Evolutionary conservation across 53 echinoderm and acorn worm species (phyloP).

Genomic region (Luidia sarsii): DNA sequence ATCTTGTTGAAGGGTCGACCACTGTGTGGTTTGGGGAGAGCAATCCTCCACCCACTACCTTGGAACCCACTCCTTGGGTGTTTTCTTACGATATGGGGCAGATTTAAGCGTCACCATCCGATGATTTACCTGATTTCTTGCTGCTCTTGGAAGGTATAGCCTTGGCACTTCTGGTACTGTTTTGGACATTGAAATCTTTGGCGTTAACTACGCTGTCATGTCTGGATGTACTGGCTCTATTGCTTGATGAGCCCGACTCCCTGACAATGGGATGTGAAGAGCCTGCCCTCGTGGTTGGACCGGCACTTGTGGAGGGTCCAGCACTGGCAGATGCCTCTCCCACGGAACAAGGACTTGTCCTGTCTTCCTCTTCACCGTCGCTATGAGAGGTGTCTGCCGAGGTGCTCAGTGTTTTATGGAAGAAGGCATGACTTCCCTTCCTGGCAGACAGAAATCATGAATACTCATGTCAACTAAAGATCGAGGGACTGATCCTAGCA

Average conservation of each 20-base stretch:
- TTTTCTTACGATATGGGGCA: too few species aligned
- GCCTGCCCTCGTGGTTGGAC: constrained; percentile 25
- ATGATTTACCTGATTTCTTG: constrained; percentile 30
- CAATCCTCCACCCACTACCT: too few species aligned
- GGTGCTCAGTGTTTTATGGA: neutral
- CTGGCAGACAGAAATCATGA: neutral
- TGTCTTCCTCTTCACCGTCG: constrained; percentile 46
- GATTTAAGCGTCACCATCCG: too few species aligned
- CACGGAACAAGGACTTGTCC: constrained; percentile 16
- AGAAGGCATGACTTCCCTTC: neutral
- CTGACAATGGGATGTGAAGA: neutral
- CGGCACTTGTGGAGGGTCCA: constrained; percentile 12
- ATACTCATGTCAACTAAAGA: too few species aligned
- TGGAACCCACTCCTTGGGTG: too few species aligned
- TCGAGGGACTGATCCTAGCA: too few species aligned
- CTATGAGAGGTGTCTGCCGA: constrained; percentile 10
- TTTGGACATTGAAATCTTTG: constrained; percentile 36
- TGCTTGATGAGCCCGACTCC: neutral
- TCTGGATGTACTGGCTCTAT: constrained; percentile 32
- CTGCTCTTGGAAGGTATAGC: constrained; percentile 30
- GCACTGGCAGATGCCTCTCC: constrained; percentile 36
- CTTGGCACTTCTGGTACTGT: constrained; percentile 47
- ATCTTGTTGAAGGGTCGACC: too few species aligned
- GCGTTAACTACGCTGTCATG: constrained; percentile 2
- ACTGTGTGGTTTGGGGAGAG: too few species aligned